A percentile compares a stretch with the other conserved stretches of the same genome.
Conservation (phyloP, 2,113 vertebrate species). For the Phrynocephalus versicolor region DNA sequence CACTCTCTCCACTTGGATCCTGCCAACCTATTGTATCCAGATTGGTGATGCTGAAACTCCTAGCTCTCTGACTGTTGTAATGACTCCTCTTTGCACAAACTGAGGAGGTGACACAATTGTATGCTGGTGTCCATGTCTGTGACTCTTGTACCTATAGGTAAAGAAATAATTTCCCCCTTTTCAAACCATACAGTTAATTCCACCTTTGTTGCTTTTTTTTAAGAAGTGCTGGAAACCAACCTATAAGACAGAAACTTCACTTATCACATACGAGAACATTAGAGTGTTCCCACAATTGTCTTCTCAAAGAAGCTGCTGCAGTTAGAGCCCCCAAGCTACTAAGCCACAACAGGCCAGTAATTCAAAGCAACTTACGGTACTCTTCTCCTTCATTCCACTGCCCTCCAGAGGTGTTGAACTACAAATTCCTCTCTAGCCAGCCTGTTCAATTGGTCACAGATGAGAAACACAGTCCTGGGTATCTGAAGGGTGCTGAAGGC, state of each 20-base stretch:
- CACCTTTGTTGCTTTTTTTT: too few relatives aligned
- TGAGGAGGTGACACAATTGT: background rate
- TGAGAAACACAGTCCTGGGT: background rate
- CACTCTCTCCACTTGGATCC: background rate
- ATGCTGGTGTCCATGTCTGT: background rate
- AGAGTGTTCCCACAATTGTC: background rate
- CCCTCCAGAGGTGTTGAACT: background rate
- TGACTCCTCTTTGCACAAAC: background rate
- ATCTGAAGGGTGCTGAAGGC: background rate
- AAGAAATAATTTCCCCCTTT: background rate
- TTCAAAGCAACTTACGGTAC: background rate
- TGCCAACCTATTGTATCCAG: background rate
- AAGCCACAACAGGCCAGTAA: background rate
- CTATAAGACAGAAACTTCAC: too few relatives aligned
- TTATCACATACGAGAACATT: too few relatives aligned
- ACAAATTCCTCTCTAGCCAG: background rate
- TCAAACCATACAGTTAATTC: too few relatives aligned
- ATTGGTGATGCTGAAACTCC: background rate
- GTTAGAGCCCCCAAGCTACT: background rate
- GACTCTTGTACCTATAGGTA: background rate
- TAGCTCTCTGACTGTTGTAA: background rate
- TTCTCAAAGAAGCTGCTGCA: background rate
- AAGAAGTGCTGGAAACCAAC: too few relatives aligned
- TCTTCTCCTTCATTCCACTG: background rate
- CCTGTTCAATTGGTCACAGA: background rate